Percentiles rank a stretch among this genome's conserved stretches.
Evolutionary conservation across 1,140 invertebrate species (phyloP).

Genomic region (Dreissena polymorpha): DNA sequence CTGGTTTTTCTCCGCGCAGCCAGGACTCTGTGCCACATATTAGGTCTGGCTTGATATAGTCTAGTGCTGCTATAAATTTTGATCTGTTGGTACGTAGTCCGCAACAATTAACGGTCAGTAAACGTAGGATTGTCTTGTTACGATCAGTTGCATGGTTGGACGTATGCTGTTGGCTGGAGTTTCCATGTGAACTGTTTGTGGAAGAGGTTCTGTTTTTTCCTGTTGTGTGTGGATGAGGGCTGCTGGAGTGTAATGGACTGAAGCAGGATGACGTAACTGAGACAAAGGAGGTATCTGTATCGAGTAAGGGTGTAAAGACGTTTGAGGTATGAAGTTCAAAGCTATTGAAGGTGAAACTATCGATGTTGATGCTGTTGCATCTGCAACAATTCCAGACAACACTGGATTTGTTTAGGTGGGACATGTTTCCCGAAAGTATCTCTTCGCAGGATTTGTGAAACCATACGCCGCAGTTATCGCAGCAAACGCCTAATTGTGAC

Average conservation of each 20-base stretch:
- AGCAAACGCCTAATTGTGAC: constrained; percentile 4
- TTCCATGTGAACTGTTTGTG: constrained; percentile 5
- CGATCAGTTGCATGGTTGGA: not conserved
- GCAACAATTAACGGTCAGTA: constrained; percentile 29
- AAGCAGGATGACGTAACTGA: too few relatives aligned
- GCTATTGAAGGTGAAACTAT: too few relatives aligned
- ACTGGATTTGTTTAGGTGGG: constrained; percentile 5
- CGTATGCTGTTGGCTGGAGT: not conserved
- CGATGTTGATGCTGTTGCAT: constrained; percentile 1
- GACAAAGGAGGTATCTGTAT: too few relatives aligned
- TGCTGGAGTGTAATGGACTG: not conserved
- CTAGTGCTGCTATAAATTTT: not conserved
- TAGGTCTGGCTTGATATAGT: constrained; percentile 35
- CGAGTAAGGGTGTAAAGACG: too few relatives aligned
- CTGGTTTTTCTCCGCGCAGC: constrained; percentile 37
- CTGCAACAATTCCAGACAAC: constrained; percentile 15
- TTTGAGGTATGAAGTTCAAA: too few relatives aligned
- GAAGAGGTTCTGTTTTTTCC: constrained; percentile 9
- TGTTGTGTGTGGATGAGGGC: not conserved
- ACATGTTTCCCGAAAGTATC: constrained; percentile 12
- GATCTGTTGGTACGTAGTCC: constrained; percentile 9
- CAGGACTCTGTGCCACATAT: constrained; percentile 39
- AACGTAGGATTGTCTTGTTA: constrained; percentile 17
- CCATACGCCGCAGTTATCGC: constrained; percentile 12
- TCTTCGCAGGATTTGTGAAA: constrained; percentile 15